Conservation (phyloP, 2,888 invertebrate species). For the Leptarthrus brevirostris region DNA sequence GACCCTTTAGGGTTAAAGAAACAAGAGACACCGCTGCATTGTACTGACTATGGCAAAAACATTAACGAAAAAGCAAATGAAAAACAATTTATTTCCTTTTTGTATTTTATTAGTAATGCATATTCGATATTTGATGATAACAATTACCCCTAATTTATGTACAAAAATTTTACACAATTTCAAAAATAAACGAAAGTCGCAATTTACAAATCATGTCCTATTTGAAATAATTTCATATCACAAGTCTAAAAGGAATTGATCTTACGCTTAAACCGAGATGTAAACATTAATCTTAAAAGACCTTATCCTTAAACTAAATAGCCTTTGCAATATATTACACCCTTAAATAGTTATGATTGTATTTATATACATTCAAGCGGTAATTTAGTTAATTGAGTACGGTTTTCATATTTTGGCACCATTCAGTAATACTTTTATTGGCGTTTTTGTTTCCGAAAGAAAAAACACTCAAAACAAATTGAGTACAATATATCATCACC, state of each 20-base stretch:
- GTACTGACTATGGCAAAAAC: too few relatives aligned
- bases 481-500: too few relatives aligned
- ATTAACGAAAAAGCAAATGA: too few relatives aligned
- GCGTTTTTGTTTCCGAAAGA: constrained; percentile 3
- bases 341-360: neutral
- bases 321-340: neutral
- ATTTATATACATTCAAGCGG: constrained; percentile 37
- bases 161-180: constrained; percentile 39
- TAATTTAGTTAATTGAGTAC: constrained; percentile 23
- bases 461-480: too few relatives aligned
- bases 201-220: constrained; percentile 32
- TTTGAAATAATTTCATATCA: constrained; percentile 34
- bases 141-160: constrained; percentile 34
- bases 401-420: constrained; percentile 32
- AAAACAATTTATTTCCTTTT: too few relatives aligned
- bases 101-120: constrained; percentile 27
- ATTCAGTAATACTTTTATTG: constrained; percentile 33
- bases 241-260: constrained; percentile 36
- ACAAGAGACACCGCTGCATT: too few relatives aligned
- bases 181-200: constrained; percentile 8
- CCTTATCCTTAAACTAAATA: neutral
- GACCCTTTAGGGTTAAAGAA: too few relatives aligned
- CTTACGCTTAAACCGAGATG: neutral
- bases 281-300: neutral
- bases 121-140: constrained; percentile 36